phyloP scores from a whole-genome alignment of 2,888 invertebrate genomes.

The Junonia oenone region DNA sequence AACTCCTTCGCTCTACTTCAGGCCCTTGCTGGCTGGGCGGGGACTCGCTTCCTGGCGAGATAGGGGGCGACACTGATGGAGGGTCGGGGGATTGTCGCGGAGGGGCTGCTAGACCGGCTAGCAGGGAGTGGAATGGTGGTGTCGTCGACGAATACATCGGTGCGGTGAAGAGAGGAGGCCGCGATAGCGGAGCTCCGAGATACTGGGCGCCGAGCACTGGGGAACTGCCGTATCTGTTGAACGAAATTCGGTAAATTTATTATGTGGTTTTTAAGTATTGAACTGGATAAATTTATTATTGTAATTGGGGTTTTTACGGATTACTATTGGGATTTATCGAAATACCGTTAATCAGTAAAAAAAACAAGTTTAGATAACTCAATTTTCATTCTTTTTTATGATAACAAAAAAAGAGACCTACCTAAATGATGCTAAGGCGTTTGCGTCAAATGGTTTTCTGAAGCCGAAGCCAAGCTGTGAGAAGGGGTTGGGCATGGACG shows the following conservation, averaged over 20 bases:
- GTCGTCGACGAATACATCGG: constrained; percentile 82
- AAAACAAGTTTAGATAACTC: constrained; percentile 1
- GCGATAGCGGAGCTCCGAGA: constrained; percentile 71
- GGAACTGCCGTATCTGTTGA: constrained; percentile 54
- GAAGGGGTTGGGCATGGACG: constrained; percentile 90
- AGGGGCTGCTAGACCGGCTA: constrained; percentile 66
- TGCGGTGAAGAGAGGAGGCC: constrained; percentile 79
- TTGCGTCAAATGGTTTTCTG: constrained; percentile 85
- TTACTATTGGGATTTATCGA: too few relatives aligned
- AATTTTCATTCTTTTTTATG: background rate
- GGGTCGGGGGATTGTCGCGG: constrained; percentile 69
- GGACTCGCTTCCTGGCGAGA: constrained; percentile 73
- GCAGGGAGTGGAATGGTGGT: constrained; percentile 65
- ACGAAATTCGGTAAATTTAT: background rate
- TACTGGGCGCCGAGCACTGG: constrained; percentile 67
- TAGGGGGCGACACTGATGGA: constrained; percentile 76
- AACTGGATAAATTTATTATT: too few relatives aligned
- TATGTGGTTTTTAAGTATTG: too few relatives aligned
- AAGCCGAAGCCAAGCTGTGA: constrained; percentile 87
- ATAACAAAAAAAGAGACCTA: constrained; percentile 50
- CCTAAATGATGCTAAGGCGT: constrained; percentile 85
- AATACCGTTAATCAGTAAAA: background rate
- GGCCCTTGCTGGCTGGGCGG: constrained; percentile 76
- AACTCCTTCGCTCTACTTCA: constrained; percentile 90
- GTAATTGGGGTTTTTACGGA: too few relatives aligned